phyloP scores from a whole-genome alignment of 2,888 invertebrate genomes.

The Galerucella calmariensis region DNA sequence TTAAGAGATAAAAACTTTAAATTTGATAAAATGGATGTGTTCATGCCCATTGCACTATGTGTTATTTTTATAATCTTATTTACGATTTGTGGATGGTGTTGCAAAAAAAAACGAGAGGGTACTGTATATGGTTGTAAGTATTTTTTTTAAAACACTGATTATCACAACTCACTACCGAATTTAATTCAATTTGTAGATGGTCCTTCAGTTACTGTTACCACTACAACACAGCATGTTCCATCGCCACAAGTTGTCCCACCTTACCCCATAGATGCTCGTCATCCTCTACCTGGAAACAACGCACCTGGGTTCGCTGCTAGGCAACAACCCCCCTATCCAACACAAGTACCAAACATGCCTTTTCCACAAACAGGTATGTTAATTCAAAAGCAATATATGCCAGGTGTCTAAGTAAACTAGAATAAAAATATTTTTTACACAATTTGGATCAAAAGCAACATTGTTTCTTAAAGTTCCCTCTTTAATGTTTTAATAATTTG shows the following conservation, averaged over 20 bases:
- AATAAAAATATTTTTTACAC: too few species aligned
- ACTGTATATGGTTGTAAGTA: conserved; percentile 56
- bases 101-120: conserved; percentile 55
- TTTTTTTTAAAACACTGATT: neutral
- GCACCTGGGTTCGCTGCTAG: conserved; percentile 37
- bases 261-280: conserved; percentile 43
- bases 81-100: conserved; percentile 56
- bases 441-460: too few species aligned
- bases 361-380: conserved; percentile 30
- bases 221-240: conserved; percentile 34
- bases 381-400: neutral
- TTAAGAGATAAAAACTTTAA: too few species aligned
- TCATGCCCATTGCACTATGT: conserved; percentile 50
- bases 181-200: conserved; percentile 35
- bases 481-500: conserved; percentile 12
- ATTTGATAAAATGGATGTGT: conserved; percentile 50
- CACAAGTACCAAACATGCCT: conserved; percentile 35
- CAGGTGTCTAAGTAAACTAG: too few species aligned
- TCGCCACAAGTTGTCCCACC: conserved; percentile 42
- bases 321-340: conserved; percentile 39
- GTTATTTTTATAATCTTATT: conserved; percentile 54
- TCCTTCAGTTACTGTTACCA: conserved; percentile 40
- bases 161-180: neutral
- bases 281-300: conserved; percentile 39
- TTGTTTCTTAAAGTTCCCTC: too few species aligned